phyloP scores from a whole-genome alignment of 2,888 invertebrate species.

The Polymixis flavicincta region DNA sequence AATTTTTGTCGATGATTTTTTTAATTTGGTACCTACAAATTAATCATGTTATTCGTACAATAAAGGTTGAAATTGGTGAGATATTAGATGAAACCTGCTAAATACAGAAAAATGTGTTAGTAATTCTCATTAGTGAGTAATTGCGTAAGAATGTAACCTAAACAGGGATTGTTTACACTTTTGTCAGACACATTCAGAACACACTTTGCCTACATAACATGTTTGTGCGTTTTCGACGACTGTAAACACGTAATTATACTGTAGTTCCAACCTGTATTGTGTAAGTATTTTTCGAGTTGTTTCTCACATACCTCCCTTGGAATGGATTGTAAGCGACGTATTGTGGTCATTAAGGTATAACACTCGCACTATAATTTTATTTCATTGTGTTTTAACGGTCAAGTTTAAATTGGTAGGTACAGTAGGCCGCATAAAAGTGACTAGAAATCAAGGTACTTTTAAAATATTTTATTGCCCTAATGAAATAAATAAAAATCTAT shows the following conservation, averaged over 20 bases:
- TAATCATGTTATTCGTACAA: not conserved
- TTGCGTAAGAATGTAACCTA: too few relatives aligned
- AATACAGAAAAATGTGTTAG: not conserved
- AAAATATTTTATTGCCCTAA: too few relatives aligned
- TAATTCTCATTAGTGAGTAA: not conserved
- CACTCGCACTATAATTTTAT: constrained; percentile 56
- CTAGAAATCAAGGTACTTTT: too few relatives aligned
- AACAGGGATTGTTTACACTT: not conserved
- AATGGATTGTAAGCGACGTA: constrained; percentile 37
- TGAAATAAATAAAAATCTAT: too few relatives aligned
- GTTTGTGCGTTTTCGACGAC: constrained; percentile 27
- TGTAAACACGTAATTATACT: constrained; percentile 44
- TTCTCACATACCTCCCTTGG: constrained; percentile 58
- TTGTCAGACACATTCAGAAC: not conserved
- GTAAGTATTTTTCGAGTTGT: constrained; percentile 44
- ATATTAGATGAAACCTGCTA: not conserved
- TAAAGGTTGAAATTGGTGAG: not conserved
- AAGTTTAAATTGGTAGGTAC: constrained; percentile 15
- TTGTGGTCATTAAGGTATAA: constrained; percentile 55
- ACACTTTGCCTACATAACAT: not conserved
- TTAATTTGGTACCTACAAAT: too few relatives aligned
- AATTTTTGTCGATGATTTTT: not conserved
- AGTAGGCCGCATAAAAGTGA: too few relatives aligned
- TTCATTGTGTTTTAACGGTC: constrained; percentile 57
- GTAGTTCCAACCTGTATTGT: constrained; percentile 29